A percentile compares a stretch with the other conserved stretches of the same genome.
phyloP scores from a whole-genome alignment of 37 sponge, comb jelly and placozoan species.

The Oscarella lobularis region DNA sequence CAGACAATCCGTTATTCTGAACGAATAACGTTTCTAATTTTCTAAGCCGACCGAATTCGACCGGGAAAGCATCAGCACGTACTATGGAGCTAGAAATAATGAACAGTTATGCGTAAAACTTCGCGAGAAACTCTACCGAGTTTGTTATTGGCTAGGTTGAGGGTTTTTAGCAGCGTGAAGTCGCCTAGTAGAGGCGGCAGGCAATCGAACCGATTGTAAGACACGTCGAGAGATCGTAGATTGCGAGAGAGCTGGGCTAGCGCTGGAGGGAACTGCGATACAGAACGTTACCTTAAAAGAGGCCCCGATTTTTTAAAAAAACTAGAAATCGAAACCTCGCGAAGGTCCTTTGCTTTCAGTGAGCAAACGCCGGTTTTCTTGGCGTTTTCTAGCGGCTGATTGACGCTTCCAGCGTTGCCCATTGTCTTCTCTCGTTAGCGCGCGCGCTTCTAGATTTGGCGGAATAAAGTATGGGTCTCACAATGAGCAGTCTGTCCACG shows the following conservation, averaged over 20 bases:
- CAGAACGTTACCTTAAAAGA: no score
- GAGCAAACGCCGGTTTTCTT: slow-evolving; percentile 53
- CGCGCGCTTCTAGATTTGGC: no score
- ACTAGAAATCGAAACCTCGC: no score
- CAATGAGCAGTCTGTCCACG: no score
- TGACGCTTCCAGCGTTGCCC: slow-evolving; percentile 18
- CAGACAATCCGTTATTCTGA: slow-evolving; percentile 21
- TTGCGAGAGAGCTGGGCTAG: not conserved
- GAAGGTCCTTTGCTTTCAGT: slow-evolving; percentile 30
- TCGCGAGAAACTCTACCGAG: no score
- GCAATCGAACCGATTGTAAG: slow-evolving; percentile 29
- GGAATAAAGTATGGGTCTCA: no score
- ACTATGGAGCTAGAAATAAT: no score
- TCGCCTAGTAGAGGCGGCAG: slow-evolving; percentile 41
- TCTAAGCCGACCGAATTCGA: slow-evolving; percentile 22
- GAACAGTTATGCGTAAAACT: no score
- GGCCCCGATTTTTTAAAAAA: no score
- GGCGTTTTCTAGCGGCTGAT: slow-evolving; percentile 31
- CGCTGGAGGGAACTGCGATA: no score
- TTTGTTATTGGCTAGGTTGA: slow-evolving; percentile 34
- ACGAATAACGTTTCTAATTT: slow-evolving; percentile 51
- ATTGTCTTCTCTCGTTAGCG: not conserved
- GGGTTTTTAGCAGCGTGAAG: slow-evolving; percentile 23
- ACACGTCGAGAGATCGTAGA: slow-evolving; percentile 52
- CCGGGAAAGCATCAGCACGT: slow-evolving; percentile 33